Conservation (phyloP, 2,888 invertebrate genomes). For the Xanthia icteritia region DNA sequence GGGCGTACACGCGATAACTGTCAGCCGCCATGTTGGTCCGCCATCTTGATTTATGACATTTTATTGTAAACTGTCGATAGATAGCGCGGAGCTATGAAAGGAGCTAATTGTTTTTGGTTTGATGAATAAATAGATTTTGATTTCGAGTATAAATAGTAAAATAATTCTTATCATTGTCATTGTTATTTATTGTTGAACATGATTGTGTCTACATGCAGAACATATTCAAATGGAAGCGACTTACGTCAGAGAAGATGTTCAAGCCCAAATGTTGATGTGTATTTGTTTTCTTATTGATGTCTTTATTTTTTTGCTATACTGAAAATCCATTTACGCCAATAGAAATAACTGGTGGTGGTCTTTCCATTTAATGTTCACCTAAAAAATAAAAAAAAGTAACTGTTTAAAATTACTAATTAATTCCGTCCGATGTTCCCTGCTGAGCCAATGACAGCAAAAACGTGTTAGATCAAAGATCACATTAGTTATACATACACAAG, state of each 20-base stretch:
- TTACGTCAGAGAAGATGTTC: not conserved
- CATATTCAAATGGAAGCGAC: slow-evolving; percentile 8
- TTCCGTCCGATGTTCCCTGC: slow-evolving; percentile 27
- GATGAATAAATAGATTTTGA: slow-evolving; percentile 39
- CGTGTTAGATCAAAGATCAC: slow-evolving; percentile 60
- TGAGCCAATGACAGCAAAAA: slow-evolving; percentile 46
- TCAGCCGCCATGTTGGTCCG: slow-evolving; percentile 87
- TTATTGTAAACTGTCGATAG: slow-evolving; percentile 85
- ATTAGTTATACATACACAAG: slow-evolving; percentile 53
- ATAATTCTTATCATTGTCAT: slow-evolving; percentile 2
- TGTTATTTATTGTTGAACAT: slow-evolving; percentile 14
- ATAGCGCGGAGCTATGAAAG: slow-evolving; percentile 72
- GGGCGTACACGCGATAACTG: slow-evolving; percentile 89
- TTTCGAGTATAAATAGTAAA: slow-evolving; percentile 30
- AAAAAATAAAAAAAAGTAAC: slow-evolving; percentile 20
- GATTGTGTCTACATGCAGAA: not conserved
- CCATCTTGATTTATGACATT: slow-evolving; percentile 88
- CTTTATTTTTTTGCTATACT: not conserved
- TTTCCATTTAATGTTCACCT: not conserved
- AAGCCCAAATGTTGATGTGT: not conserved
- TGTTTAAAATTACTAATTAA: slow-evolving; percentile 42
- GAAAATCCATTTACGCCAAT: not conserved
- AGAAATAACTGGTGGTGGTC: not conserved
- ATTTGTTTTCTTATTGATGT: not conserved
- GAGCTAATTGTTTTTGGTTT: slow-evolving; percentile 62